Evolutionary conservation across 1,140 invertebrate species (phyloP).

Genomic region (Philotrypesis tridentata): DNA sequence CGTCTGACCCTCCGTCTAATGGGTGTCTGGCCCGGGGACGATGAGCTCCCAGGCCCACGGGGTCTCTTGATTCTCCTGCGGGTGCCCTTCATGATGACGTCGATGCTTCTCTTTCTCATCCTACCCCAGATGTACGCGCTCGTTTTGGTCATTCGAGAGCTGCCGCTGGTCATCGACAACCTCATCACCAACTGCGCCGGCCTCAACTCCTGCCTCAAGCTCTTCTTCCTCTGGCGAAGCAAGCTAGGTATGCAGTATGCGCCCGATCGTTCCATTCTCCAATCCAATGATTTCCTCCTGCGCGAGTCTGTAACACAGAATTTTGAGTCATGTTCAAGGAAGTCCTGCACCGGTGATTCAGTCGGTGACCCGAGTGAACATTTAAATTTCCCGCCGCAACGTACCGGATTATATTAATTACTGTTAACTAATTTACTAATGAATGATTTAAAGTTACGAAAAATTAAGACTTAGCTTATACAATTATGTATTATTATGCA

Average conservation of each 20-base stretch:
- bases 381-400: no score
- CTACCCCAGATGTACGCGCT: conserved; percentile 16
- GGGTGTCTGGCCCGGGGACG: conserved; percentile 1
- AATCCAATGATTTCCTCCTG: neutral
- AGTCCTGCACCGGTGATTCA: neutral
- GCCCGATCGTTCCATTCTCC: no score
- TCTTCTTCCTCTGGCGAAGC: conserved; percentile 15
- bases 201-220: neutral
- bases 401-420: no score
- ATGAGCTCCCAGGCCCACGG: neutral
- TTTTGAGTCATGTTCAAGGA: neutral
- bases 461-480: no score
- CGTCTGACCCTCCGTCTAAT: neutral
- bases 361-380: no score
- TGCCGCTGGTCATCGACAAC: conserved; percentile 38
- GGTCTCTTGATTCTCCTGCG: neutral
- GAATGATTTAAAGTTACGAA: no score
- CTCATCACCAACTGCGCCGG: neutral
- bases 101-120: neutral
- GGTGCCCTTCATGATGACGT: conserved; percentile 1
- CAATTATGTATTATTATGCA: no score
- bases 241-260: conserved; percentile 28
- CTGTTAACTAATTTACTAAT: no score
- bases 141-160: neutral
- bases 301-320: no score